Evolutionary conservation across 2,888 invertebrate genomes (phyloP), one percentile per base, ranked within the genome.

Genomic region (Flexamia atlantica): DNA sequence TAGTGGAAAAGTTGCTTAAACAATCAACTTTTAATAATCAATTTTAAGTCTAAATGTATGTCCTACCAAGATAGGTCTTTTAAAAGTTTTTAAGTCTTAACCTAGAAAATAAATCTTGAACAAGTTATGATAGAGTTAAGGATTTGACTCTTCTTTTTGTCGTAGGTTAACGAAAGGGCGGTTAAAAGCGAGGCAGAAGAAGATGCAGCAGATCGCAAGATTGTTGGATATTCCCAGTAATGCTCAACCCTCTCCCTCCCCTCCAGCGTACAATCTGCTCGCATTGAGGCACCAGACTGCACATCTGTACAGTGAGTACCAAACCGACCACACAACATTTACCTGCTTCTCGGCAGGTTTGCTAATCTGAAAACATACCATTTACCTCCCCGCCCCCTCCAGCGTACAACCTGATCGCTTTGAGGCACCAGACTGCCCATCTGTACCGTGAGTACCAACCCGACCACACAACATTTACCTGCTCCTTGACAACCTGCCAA

Each of bases 131-230:
- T 36, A 7, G 36, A 36, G 9, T 36, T 36, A 36, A 36, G 14
- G 14, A 9, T 14, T 46, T 46, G 12, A 46, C 12, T 46, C 3
- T 46, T 46, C 2, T 46, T 46, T 53, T 2, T 53, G 53, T n/a
- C 88, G 0, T 50, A 90, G 91, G 84, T 88, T 92, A 46, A 89
- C 90, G 10, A 91, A 96, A 93, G 98, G 98, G 36, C 93, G 98
- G 46, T 95, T 97, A 88, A 98, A 97, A 90, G 98, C 99, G 0
- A 94, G 99, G 0, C 98, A 98, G 89, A 97, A 97, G 91, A 99
- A 99, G 90, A 97, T 99, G 96, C 96, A 96, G 89, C 97, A 98
- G 90, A 99, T 99, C 83, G 98, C 98, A 0, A 94, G 96, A 46
- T 91, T 99, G 12, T 91, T 99, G 25, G 98, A 99, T 89, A 95